Conservation (phyloP, 92 coral and sea anemone genomes). For the Porites lobata region DNA sequence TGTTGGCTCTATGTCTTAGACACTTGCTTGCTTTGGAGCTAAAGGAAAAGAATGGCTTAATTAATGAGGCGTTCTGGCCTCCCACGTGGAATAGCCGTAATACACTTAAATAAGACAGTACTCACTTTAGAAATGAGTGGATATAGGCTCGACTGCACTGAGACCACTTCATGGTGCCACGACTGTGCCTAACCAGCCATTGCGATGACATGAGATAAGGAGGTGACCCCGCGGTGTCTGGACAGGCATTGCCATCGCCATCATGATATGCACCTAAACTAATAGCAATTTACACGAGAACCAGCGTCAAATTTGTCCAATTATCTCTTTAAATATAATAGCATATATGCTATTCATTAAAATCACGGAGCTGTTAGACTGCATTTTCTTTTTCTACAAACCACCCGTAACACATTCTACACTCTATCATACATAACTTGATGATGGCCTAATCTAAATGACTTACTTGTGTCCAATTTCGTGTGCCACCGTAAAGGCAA, state of each 20-base stretch:
- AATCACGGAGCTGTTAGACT: no score
- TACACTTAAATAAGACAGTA: neutral
- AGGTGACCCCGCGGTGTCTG: constrained; percentile 79
- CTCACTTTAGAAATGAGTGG: constrained; percentile 77
- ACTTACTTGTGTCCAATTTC: constrained; percentile 98
- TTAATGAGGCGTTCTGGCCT: neutral
- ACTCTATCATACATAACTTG: no score
- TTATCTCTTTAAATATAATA: neutral
- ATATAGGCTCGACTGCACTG: constrained; percentile 83
- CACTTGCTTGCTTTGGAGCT: constrained; percentile 88
- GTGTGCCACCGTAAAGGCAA: constrained; percentile 96
- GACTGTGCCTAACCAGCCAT: constrained; percentile 81
- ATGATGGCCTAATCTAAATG: neutral
- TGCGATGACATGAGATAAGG: constrained; percentile 94
- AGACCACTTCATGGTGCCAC: constrained; percentile 92
- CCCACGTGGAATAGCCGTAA: neutral
- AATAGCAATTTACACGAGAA: neutral
- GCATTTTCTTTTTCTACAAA: no score
- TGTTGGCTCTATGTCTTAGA: constrained; percentile 56
- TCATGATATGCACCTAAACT: constrained; percentile 96
- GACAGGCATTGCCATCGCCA: constrained; percentile 93
- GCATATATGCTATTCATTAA: no score
- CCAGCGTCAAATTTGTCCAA: neutral
- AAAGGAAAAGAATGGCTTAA: neutral
- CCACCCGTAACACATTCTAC: no score